These are phyloP conservation scores for Cirrhinus molitorella DNA, from an alignment of 2,797 vertebrate genomes.

Conservation along the genomic window DNA sequence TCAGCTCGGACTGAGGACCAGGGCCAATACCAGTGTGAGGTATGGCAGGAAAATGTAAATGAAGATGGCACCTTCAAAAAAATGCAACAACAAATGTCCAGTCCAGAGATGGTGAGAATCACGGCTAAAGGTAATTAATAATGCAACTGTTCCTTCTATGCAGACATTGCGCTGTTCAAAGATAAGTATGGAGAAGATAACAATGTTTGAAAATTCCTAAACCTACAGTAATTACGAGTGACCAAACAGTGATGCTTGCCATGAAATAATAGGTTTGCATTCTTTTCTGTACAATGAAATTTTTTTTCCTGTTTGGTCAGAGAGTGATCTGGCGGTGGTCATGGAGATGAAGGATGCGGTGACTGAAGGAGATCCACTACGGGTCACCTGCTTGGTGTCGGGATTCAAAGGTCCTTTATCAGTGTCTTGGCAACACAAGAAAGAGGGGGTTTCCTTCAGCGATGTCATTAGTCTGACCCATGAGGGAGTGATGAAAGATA, in stretches of 20 bases:
- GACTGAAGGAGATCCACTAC: conserved; percentile 74
- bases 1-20: conserved; percentile 75
- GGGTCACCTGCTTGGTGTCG: conserved; percentile 75
- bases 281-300: not conserved
- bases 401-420: conserved; percentile 75
- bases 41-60: conserved; percentile 71
- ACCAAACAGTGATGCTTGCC: not conserved
- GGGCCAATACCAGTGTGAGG: conserved; percentile 81
- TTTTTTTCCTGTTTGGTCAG: conserved; percentile 69
- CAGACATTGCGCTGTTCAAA: not conserved
- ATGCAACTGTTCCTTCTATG: not conserved
- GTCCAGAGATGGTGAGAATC: conserved; percentile 63
- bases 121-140: conserved; percentile 68
- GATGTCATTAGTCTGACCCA: conserved; percentile 74
- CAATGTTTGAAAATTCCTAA: no score
- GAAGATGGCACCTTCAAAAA: conserved; percentile 61
- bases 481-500: conserved; percentile 68
- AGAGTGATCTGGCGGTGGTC: conserved; percentile 71
- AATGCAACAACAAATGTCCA: conserved; percentile 70
- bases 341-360: conserved; percentile 55
- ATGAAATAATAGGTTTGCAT: not conserved
- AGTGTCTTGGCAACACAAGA: conserved; percentile 80
- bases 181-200: no score
- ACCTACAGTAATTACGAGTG: not conserved
- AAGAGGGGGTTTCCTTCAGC: not conserved